A percentile compares a stretch with the other conserved stretches of the same genome.
phyloP scores from a whole-genome alignment of 2,888 invertebrate species.

The Eledona agricola region DNA sequence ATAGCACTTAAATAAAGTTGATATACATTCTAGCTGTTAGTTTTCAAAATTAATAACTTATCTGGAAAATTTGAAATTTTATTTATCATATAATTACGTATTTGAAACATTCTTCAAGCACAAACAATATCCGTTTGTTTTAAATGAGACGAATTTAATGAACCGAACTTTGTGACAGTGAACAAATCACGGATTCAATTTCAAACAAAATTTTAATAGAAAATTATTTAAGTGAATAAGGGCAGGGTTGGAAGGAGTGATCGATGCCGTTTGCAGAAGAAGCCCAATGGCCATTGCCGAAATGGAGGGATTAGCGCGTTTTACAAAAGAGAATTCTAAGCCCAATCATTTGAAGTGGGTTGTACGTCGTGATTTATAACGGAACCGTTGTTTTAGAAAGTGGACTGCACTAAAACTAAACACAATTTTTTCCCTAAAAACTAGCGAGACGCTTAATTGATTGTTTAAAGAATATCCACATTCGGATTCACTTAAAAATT shows the following conservation, averaged over 20 bases:
- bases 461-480: too few species aligned
- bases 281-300: conserved; percentile 18
- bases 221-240: conserved; percentile 22
- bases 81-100: too few species aligned
- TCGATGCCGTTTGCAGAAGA: conserved; percentile 28
- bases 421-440: too few species aligned
- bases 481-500: too few species aligned
- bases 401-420: conserved; percentile 30
- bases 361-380: conserved; percentile 40
- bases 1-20: too few species aligned
- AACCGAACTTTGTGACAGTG: conserved; percentile 12
- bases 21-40: too few species aligned
- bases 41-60: too few species aligned
- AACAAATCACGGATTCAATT: conserved; percentile 7
- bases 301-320: conserved; percentile 35
- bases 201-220: conserved; percentile 19
- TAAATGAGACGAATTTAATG: conserved; percentile 21
- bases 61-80: too few species aligned
- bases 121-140: conserved; percentile 3
- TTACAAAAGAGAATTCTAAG: conserved; percentile 25
- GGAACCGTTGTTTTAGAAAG: conserved; percentile 38
- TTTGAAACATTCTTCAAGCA: conserved; percentile 1
- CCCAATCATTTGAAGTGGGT: conserved; percentile 40
- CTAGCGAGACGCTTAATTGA: too few species aligned
- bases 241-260: conserved; percentile 23